phyloP scores from a whole-genome alignment of 2,888 invertebrate genomes.

The Bruchidius siliquastri region DNA sequence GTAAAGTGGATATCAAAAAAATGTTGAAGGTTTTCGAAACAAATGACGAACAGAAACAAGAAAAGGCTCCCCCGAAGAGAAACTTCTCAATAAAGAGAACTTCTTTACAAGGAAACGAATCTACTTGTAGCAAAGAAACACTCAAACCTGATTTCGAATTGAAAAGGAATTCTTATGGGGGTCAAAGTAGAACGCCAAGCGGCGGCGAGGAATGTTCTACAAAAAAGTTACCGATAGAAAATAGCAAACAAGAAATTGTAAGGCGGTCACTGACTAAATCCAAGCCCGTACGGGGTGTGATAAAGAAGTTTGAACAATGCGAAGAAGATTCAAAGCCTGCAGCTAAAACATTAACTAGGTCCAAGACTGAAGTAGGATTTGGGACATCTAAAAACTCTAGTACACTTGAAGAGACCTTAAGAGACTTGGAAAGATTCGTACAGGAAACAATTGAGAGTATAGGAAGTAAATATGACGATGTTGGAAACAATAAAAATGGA shows the following conservation, averaged over 20 bases:
- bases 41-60: slow-evolving; percentile 9
- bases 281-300: slow-evolving; percentile 22
- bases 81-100: not conserved
- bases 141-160: not conserved
- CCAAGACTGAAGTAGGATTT: slow-evolving; percentile 1
- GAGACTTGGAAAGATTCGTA: slow-evolving; percentile 33
- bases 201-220: not conserved
- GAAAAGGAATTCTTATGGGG: slow-evolving; percentile 18
- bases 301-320: slow-evolving; percentile 25
- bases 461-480: slow-evolving; percentile 19
- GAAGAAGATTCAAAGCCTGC: slow-evolving; percentile 13
- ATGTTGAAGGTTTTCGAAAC: slow-evolving; percentile 44
- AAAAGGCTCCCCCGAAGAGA: not conserved
- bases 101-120: not conserved
- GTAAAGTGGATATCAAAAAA: slow-evolving; percentile 44
- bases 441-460: slow-evolving; percentile 27
- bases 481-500: not conserved
- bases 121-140: not conserved
- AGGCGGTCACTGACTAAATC: slow-evolving; percentile 13
- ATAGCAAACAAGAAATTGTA: not conserved
- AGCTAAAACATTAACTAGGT: slow-evolving; percentile 6
- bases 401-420: slow-evolving; percentile 23
- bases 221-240: not conserved
- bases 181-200: slow-evolving; percentile 12
- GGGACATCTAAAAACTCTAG: not conserved